These are phyloP conservation scores for Tyria jacobaeae DNA, from an alignment of 2,888 invertebrate genomes.

Conservation along the genomic window DNA sequence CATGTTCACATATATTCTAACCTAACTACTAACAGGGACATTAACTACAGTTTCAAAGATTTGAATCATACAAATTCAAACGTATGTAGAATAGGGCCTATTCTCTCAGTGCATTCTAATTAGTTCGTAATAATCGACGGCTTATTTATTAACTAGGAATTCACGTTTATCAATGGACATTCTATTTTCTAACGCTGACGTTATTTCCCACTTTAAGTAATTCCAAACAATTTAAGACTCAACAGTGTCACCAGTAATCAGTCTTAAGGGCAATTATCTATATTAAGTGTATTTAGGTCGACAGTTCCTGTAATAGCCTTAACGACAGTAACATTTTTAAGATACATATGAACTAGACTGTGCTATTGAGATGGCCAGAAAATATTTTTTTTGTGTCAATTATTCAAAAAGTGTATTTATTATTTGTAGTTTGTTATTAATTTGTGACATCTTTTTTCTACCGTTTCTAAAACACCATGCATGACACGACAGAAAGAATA, in stretches of 20 bases:
- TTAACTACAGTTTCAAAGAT: too few relatives aligned
- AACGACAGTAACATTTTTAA: conserved; percentile 37
- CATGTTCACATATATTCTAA: too few relatives aligned
- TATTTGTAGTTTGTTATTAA: too few relatives aligned
- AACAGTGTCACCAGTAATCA: conserved; percentile 53
- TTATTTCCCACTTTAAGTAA: conserved; percentile 46
- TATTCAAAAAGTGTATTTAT: too few relatives aligned
- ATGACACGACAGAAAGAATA: too few relatives aligned
- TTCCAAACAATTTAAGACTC: conserved; percentile 53
- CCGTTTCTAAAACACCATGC: too few relatives aligned
- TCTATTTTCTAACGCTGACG: conserved; percentile 47
- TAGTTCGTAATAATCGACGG: conserved; percentile 69
- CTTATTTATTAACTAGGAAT: conserved; percentile 73
- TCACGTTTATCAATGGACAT: conserved; percentile 74
- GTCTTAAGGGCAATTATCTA: conserved; percentile 56
- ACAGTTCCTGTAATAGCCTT: conserved; percentile 49
- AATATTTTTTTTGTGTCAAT: too few relatives aligned
- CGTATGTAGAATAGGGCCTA: conserved; percentile 47
- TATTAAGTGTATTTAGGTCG: conserved; percentile 56
- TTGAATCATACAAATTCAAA: too few relatives aligned
- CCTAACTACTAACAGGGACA: too few relatives aligned
- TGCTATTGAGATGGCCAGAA: conserved; percentile 6
- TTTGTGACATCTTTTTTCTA: too few relatives aligned
- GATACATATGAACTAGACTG: conserved; percentile 27
- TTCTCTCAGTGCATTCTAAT: conserved; percentile 62